phyloP scores from a whole-genome alignment of 1,140 invertebrate genomes.

The Hirudo medicinalis region DNA sequence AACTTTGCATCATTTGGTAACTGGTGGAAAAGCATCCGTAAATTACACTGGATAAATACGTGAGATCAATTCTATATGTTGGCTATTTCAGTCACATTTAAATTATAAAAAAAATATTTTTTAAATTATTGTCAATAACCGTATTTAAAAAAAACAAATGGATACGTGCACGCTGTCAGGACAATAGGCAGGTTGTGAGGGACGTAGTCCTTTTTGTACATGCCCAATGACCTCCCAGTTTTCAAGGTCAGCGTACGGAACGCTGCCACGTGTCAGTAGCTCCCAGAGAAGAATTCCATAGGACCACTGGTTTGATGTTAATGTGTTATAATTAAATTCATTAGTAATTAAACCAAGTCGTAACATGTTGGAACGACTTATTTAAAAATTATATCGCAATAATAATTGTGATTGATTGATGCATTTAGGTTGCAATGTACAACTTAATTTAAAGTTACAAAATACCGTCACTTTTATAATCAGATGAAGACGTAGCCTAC shows the following conservation, averaged over 20 bases:
- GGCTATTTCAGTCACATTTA: not conserved
- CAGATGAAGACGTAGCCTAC: too few species aligned
- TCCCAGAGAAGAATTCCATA: slow-evolving; percentile 93
- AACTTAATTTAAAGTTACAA: too few species aligned
- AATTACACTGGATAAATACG: not conserved
- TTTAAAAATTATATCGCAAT: not conserved
- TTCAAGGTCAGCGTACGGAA: slow-evolving; percentile 90
- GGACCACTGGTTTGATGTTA: slow-evolving; percentile 59
- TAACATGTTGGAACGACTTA: too few species aligned
- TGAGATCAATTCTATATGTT: not conserved
- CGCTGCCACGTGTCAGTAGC: slow-evolving; percentile 78
- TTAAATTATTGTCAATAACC: not conserved
- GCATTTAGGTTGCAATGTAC: too few species aligned
- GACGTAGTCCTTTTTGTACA: slow-evolving; percentile 12
- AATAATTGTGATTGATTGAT: not conserved
- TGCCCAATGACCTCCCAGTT: slow-evolving; percentile 55
- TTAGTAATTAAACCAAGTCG: not conserved
- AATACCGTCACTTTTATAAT: too few species aligned
- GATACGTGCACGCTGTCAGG: slow-evolving; percentile 46
- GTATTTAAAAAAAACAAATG: not conserved
- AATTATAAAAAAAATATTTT: not conserved
- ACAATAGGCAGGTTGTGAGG: slow-evolving; percentile 73
- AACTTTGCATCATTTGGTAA: slow-evolving; percentile 14
- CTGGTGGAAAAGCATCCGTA: not conserved
- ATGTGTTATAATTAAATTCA: not conserved